Evolutionary conservation across 2,113 vertebrate genomes (phyloP).

Genomic region (Trichechus manatus): DNA sequence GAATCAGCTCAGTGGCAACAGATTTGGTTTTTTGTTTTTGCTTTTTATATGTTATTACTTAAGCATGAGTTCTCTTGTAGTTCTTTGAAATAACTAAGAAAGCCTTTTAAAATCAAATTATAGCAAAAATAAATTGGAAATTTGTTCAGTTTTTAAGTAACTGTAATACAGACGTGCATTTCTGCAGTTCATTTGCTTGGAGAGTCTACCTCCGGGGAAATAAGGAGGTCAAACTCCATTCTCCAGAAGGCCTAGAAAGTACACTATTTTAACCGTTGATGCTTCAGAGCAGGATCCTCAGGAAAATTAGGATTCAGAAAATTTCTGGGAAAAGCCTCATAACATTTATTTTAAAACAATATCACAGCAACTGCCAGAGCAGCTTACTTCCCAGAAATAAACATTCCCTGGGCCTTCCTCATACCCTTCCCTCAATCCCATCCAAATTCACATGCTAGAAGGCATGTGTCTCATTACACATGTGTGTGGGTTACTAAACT

Average conservation of each 20-base stretch:
- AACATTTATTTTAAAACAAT: background rate
- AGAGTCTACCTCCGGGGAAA: background rate
- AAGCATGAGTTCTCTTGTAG: background rate
- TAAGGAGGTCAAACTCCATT: background rate
- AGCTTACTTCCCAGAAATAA: background rate
- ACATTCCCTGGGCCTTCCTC: background rate
- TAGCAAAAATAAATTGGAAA: background rate
- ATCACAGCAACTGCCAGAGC: background rate
- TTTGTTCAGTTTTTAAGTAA: background rate
- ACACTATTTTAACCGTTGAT: background rate
- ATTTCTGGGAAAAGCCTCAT: background rate
- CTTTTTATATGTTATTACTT: background rate
- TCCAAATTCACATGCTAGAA: background rate
- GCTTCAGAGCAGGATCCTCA: background rate
- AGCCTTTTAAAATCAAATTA: background rate
- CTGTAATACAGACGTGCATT: fast-evolving
- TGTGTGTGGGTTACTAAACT: background rate
- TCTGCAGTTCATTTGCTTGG: background rate
- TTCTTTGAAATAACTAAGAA: conserved; percentile 4
- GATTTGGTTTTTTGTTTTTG: background rate
- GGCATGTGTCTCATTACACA: background rate
- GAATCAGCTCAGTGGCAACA: background rate
- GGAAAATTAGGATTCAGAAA: background rate
- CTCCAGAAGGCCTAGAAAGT: background rate
- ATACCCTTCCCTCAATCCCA: background rate